Percentiles rank a stretch among this genome's conserved stretches.
Conservation (phyloP, 2,797 vertebrate genomes). For the Sebastolobus altivelis region DNA sequence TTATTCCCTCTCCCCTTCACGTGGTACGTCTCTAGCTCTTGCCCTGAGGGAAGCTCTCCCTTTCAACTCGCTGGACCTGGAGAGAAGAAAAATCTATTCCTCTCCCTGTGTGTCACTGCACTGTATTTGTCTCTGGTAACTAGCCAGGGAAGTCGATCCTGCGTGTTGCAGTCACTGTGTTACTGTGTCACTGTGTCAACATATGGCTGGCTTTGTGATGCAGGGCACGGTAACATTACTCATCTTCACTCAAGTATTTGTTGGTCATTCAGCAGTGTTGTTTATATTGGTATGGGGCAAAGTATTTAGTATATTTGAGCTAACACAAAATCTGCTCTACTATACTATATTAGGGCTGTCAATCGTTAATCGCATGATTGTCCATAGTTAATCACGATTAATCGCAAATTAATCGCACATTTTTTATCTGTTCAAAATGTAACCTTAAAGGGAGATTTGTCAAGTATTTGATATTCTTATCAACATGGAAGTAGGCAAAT, state of each 20-base stretch:
- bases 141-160: slow-evolving; percentile 26
- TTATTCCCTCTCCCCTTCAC: slow-evolving; percentile 54
- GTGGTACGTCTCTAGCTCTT: slow-evolving; percentile 49
- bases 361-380: not conserved
- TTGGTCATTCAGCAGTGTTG: not conserved
- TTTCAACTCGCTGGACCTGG: slow-evolving; percentile 62
- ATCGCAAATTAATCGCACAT: not conserved
- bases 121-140: slow-evolving; percentile 61
- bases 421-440: no score
- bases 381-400: no score
- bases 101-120: slow-evolving; percentile 41
- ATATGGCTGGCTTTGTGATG: slow-evolving; percentile 24
- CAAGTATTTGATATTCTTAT: no score
- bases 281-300: not conserved
- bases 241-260: slow-evolving; percentile 1
- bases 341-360: not conserved
- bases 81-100: slow-evolving; percentile 62
- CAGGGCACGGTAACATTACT: not conserved
- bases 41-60: slow-evolving; percentile 60
- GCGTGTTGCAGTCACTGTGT: slow-evolving; percentile 61
- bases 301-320: not conserved
- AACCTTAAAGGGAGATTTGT: no score
- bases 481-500: no score
- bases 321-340: not conserved
- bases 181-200: slow-evolving; percentile 76